phyloP scores from a whole-genome alignment of 1,140 invertebrate species.

The Zaprionus kolodkinae region DNA sequence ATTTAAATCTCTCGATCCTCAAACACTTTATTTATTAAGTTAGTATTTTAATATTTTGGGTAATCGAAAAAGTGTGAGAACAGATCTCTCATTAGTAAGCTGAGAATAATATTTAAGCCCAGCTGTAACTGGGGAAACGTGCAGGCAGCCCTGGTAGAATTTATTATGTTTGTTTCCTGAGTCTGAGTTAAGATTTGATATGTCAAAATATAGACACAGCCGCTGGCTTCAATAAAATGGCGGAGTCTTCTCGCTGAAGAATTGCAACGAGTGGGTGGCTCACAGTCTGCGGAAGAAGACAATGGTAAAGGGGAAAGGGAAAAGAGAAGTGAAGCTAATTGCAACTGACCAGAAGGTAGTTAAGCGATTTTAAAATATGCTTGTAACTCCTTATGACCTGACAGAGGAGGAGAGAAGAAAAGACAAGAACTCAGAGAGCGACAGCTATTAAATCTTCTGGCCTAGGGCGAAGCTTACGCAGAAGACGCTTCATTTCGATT shows the following conservation, averaged over 20 bases:
- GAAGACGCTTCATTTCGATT: constrained; percentile 34
- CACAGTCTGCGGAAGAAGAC: neutral
- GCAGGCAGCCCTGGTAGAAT: constrained; percentile 1
- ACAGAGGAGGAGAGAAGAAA: constrained; percentile 26
- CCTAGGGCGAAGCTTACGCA: constrained; percentile 25
- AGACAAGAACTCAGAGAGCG: constrained; percentile 24
- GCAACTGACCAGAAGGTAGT: constrained; percentile 62
- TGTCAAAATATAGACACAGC: constrained; percentile 77
- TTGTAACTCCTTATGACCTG: constrained; percentile 60
- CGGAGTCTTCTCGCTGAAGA: constrained; percentile 23
- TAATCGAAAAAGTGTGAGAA: too few species aligned
- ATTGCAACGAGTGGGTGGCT: constrained; percentile 46
- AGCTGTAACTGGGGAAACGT: too few species aligned
- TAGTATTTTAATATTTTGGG: too few species aligned
- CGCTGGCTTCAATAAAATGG: constrained; percentile 57
- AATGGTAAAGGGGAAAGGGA: constrained; percentile 33
- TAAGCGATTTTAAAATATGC: constrained; percentile 80
- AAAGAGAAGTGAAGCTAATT: constrained; percentile 57
- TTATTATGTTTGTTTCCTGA: neutral
- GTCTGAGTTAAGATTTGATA: constrained; percentile 55
- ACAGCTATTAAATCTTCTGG: constrained; percentile 31
- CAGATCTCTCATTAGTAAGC: too few species aligned
- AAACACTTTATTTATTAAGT: too few species aligned
- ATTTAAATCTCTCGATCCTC: too few species aligned
- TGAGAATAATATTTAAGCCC: too few species aligned